phyloP scores from a whole-genome alignment of 1,140 invertebrate genomes.

The Ostrea denselamellosa region DNA sequence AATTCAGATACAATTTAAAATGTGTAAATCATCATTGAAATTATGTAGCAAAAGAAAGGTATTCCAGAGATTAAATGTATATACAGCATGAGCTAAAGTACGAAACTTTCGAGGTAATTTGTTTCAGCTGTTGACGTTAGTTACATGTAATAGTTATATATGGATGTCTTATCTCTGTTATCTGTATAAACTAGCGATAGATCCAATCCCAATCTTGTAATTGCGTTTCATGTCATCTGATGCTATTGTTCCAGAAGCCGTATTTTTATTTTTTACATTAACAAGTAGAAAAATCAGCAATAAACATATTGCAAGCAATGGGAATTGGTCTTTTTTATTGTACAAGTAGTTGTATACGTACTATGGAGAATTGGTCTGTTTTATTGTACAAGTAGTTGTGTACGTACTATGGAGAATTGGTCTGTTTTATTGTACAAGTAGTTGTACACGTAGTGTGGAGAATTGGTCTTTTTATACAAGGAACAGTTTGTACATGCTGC shows the following conservation, averaged over 20 bases:
- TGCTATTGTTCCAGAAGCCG: background rate
- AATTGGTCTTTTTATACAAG: background rate
- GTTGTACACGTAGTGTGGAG: too few relatives aligned
- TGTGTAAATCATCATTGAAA: background rate
- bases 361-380: background rate
- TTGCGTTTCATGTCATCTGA: background rate
- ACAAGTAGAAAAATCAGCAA: conserved; percentile 8
- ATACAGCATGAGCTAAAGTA: background rate
- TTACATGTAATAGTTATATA: background rate
- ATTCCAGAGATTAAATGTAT: background rate
- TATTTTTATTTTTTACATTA: conserved; percentile 8
- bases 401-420: background rate
- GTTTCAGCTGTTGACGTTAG: background rate
- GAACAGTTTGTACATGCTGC: too few relatives aligned
- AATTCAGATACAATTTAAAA: background rate
- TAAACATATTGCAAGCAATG: background rate
- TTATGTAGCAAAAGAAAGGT: background rate
- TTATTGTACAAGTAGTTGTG: background rate
- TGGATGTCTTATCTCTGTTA: background rate
- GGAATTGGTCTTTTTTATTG: background rate
- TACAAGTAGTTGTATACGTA: background rate
- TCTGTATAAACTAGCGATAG: background rate
- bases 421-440: background rate
- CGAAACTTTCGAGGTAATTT: background rate
- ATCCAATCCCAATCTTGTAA: background rate